phyloP scores from a whole-genome alignment of 2,888 invertebrate species.

The Idaea dimidiata region DNA sequence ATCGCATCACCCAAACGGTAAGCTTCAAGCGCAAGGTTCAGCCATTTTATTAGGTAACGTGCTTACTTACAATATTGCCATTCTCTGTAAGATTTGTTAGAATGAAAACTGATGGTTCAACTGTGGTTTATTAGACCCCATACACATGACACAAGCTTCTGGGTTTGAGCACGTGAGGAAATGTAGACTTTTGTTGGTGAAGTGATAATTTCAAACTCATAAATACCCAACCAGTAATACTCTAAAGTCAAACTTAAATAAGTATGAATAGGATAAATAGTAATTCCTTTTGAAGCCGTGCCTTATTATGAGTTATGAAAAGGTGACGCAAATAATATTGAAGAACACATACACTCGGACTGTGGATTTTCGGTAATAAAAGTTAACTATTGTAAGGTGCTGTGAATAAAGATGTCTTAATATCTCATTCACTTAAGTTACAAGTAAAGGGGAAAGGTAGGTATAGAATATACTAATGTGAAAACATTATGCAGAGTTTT shows the following conservation, averaged over 20 bases:
- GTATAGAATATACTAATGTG: conserved; percentile 39
- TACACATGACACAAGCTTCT: background rate
- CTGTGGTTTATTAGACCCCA: background rate
- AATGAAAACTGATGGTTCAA: background rate
- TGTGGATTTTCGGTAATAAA: conserved; percentile 31
- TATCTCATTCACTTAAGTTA: conserved; percentile 53
- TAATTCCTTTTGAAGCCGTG: background rate
- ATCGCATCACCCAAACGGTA: conserved; percentile 49
- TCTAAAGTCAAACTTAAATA: background rate
- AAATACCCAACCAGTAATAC: background rate
- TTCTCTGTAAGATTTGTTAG: background rate
- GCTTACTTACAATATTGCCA: background rate
- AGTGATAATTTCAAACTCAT: background rate
- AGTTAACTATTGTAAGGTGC: conserved; percentile 32
- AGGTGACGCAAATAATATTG: conserved; percentile 19
- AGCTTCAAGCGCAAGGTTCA: conserved; percentile 25
- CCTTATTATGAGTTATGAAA: background rate
- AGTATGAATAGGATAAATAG: background rate
- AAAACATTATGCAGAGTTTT: conserved; percentile 35
- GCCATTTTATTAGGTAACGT: background rate
- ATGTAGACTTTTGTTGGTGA: background rate
- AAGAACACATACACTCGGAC: conserved; percentile 71
- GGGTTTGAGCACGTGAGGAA: background rate
- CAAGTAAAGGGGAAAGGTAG: conserved; percentile 24
- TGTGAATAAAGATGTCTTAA: conserved; percentile 63